A percentile compares a stretch with the other conserved stretches of the same genome.
These are phyloP conservation scores for Gastrophysa polygoni DNA, from an alignment of 2,888 invertebrate species.

Conservation along the genomic window DNA sequence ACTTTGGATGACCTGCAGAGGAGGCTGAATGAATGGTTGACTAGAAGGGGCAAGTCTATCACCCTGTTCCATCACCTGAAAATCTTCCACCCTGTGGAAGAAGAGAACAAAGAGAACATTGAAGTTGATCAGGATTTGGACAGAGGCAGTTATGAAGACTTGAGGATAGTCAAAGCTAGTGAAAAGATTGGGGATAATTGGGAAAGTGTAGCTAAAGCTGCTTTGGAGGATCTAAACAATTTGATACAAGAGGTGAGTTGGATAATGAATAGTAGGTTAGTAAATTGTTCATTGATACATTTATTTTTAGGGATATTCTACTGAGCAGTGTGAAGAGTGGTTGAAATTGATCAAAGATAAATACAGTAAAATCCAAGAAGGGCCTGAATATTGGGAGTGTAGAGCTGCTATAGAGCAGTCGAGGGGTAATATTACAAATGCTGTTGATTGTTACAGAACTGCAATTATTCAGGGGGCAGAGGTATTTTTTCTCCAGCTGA, in stretches of 20 bases:
- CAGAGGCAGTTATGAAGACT: slow-evolving; percentile 48
- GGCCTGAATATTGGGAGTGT: slow-evolving; percentile 67
- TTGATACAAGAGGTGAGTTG: slow-evolving; percentile 61
- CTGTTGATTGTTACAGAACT: slow-evolving; percentile 65
- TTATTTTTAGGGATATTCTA: slow-evolving; percentile 60
- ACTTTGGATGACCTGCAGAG: slow-evolving; percentile 33
- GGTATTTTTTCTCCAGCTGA: slow-evolving; percentile 57
- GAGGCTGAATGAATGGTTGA: slow-evolving; percentile 61
- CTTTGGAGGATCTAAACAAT: slow-evolving; percentile 62
- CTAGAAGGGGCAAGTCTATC: slow-evolving; percentile 56
- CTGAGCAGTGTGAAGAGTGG: slow-evolving; percentile 65
- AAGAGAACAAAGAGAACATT: slow-evolving; percentile 64
- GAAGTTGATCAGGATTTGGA: slow-evolving; percentile 52
- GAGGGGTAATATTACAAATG: slow-evolving; percentile 62
- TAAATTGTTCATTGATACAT: not conserved
- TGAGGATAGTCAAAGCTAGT: slow-evolving; percentile 38
- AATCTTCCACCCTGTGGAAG: slow-evolving; percentile 43
- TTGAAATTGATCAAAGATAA: slow-evolving; percentile 60
- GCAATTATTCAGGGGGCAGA: slow-evolving; percentile 65
- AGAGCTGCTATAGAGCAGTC: slow-evolving; percentile 64
- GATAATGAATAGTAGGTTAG: not conserved
- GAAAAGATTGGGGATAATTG: slow-evolving; percentile 59
- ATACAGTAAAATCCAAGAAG: slow-evolving; percentile 56
- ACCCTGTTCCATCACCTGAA: slow-evolving; percentile 32
- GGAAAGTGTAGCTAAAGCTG: slow-evolving; percentile 56